These are phyloP conservation scores for Enteromius mattozi DNA, from an alignment of 2,797 vertebrate genomes.

Conservation along the genomic window DNA sequence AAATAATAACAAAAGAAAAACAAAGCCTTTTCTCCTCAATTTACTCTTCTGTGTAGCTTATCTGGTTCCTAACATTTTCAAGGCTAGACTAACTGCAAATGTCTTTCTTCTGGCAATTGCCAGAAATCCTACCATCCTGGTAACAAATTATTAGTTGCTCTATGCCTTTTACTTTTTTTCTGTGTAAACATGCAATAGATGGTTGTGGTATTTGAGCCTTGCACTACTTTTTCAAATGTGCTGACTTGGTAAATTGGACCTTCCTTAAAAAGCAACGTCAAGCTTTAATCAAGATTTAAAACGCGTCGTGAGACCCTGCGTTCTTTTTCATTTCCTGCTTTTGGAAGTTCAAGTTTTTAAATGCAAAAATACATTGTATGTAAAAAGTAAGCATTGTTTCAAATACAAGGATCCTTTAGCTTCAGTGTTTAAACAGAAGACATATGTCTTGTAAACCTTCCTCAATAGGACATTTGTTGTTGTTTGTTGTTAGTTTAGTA, in stretches of 20 bases:
- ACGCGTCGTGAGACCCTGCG: background rate
- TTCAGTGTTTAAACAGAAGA: background rate
- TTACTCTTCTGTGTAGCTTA: background rate
- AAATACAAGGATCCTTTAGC: background rate
- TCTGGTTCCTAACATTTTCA: constrained; percentile 8
- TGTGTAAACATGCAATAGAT: no score
- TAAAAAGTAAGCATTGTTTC: background rate
- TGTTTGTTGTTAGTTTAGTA: background rate
- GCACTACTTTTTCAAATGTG: no score
- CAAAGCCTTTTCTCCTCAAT: constrained; percentile 1
- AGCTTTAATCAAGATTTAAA: background rate
- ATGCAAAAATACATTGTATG: background rate
- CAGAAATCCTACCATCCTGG: background rate
- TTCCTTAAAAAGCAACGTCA: background rate
- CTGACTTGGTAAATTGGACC: background rate
- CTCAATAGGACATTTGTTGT: background rate
- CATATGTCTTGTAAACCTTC: background rate
- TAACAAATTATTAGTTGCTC: background rate
- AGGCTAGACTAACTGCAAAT: background rate
- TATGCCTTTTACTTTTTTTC: background rate
- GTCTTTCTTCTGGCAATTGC: background rate
- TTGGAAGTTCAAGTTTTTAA: background rate
- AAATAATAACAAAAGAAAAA: constrained; percentile 8
- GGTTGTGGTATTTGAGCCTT: background rate
- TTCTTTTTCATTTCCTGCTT: background rate